Evolutionary conservation across 2,113 vertebrate genomes (phyloP).

Genomic region (Electrona antarctica): DNA sequence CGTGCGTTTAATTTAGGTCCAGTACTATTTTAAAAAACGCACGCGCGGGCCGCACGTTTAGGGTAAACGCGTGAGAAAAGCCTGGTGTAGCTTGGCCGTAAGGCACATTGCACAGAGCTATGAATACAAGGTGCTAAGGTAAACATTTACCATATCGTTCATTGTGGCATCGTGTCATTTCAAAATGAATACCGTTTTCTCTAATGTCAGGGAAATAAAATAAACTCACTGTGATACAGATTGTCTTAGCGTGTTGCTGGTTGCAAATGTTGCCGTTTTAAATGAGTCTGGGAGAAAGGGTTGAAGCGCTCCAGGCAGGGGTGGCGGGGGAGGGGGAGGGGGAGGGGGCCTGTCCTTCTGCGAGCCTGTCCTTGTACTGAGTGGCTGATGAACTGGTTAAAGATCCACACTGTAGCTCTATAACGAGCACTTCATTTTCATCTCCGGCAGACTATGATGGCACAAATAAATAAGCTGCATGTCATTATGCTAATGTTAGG

Average conservation of each 20-base stretch:
- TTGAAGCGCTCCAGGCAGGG: neutral
- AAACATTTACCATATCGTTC: too few relatives aligned
- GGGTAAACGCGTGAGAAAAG: too few relatives aligned
- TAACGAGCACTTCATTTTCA: constrained; percentile 51
- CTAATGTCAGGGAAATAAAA: constrained; percentile 9
- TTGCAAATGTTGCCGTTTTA: constrained; percentile 20
- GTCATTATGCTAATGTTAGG: constrained; percentile 62
- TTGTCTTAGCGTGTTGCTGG: neutral
- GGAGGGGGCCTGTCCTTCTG: neutral
- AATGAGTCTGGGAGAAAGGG: neutral
- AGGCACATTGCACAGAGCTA: too few relatives aligned
- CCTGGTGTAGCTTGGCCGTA: too few relatives aligned
- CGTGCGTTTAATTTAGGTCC: too few relatives aligned
- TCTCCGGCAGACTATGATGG: constrained; percentile 49
- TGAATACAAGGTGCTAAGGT: too few relatives aligned
- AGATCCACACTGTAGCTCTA: constrained; percentile 19
- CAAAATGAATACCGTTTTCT: neutral
- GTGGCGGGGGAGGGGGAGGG: constrained; percentile 3
- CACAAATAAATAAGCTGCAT: constrained; percentile 49
- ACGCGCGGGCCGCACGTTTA: too few relatives aligned
- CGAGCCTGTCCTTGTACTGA: constrained; percentile 15
- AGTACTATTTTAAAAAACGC: too few relatives aligned
- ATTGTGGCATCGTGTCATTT: too few relatives aligned
- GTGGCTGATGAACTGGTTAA: constrained; percentile 55
- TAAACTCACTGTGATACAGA: neutral